A percentile compares a stretch with the other conserved stretches of the same genome.
Evolutionary conservation across 2,888 invertebrate genomes (phyloP).

Genomic region (Subacronicta megacephala): DNA sequence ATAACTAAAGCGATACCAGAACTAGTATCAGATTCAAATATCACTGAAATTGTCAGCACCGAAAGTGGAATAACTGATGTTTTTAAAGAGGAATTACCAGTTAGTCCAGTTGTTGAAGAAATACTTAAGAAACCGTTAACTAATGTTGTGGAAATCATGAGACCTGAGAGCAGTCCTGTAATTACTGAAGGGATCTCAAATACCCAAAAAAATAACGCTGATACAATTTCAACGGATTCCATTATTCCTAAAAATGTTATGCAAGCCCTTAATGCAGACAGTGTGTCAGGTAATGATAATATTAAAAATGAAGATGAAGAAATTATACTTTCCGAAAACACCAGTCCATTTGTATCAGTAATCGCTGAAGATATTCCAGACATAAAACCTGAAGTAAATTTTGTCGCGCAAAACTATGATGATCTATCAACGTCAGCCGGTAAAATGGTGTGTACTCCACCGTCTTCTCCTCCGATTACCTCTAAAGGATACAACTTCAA

Average conservation of each 20-base stretch:
- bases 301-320: slow-evolving; percentile 62
- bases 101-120: slow-evolving; percentile 14
- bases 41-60: slow-evolving; percentile 6
- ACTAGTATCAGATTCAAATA: slow-evolving; percentile 20
- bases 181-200: slow-evolving; percentile 4
- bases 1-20: slow-evolving; percentile 16
- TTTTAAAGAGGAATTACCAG: background rate
- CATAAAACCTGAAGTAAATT: slow-evolving; percentile 6
- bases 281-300: slow-evolving; percentile 5
- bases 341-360: slow-evolving; percentile 74
- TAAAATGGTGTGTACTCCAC: slow-evolving; percentile 57
- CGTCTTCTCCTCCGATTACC: slow-evolving; percentile 73
- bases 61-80: slow-evolving; percentile 5
- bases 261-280: background rate
- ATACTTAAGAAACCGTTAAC: background rate
- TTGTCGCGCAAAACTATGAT: slow-evolving; percentile 30
- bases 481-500: slow-evolving; percentile 81
- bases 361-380: slow-evolving; percentile 54
- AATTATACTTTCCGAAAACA: slow-evolving; percentile 69
- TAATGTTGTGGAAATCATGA: background rate
- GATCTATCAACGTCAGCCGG: slow-evolving; percentile 52
- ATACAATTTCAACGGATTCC: slow-evolving; percentile 10
- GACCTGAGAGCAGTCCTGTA: slow-evolving; percentile 3
- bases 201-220: slow-evolving; percentile 1
- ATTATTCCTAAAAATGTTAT: background rate